These are phyloP conservation scores for Drosophila acutilabella DNA, from an alignment of 2,888 invertebrate species.

Conservation along the genomic window DNA sequence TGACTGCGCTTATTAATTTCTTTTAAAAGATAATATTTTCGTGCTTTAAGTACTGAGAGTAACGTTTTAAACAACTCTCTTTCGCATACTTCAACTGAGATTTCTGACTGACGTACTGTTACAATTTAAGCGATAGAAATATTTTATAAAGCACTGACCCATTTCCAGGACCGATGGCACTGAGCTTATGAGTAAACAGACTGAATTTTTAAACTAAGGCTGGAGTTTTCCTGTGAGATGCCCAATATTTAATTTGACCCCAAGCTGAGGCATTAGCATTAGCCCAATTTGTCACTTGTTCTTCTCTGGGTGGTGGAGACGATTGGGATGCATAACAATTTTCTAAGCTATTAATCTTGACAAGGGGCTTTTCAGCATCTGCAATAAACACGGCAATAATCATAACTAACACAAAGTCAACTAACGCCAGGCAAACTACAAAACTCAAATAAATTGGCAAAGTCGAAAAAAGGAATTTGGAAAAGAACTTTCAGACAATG, in stretches of 20 bases:
- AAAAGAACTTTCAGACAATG: constrained; percentile 59
- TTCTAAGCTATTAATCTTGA: constrained; percentile 78
- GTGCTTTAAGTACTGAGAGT: constrained; percentile 3
- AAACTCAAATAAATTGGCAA: constrained; percentile 60
- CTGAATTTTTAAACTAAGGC: constrained; percentile 28
- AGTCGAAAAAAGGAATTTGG: constrained; percentile 23
- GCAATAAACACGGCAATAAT: constrained; percentile 81
- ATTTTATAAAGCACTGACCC: constrained; percentile 49
- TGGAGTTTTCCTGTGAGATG: constrained; percentile 9
- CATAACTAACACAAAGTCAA: constrained; percentile 75
- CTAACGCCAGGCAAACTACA: constrained; percentile 52
- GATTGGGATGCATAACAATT: constrained; percentile 57
- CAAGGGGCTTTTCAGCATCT: constrained; percentile 69
- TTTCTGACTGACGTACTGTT: constrained; percentile 6
- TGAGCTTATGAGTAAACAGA: background rate
- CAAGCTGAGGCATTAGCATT: constrained; percentile 41
- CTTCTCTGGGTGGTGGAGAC: constrained; percentile 16
- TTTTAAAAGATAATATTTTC: constrained; percentile 13
- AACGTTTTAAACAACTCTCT: constrained; percentile 6
- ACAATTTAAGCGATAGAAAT: constrained; percentile 36
- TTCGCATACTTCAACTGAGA: background rate
- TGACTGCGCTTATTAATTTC: background rate
- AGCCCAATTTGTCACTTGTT: constrained; percentile 56
- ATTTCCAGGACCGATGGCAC: background rate
- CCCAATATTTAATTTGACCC: constrained; percentile 19